Evolutionary conservation across 23 tunicate genomes (phyloP), one percentile per base, ranked within the genome.

Genomic region (Corella eumyota): DNA sequence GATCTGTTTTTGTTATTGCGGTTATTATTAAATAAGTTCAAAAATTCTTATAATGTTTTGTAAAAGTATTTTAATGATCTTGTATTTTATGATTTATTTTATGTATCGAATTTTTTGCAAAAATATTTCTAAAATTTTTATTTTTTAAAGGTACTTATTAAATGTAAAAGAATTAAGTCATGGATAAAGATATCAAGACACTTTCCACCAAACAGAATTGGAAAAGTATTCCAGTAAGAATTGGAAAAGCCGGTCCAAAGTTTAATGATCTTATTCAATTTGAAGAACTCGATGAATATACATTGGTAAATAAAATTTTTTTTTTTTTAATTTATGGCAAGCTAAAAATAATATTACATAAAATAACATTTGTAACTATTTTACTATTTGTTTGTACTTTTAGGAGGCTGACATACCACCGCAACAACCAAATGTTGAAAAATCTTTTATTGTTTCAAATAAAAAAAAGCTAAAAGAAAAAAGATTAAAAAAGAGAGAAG

Each of bases 221-320:
- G 96, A 67, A 73, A 40, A 26, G 56, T 4, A 62, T 88, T 48
- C 88, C 88, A 15, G 53, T 88, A 11, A 50, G 36, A 20, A 54
- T 79, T 34, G 81, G 78, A 34, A 33, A 48, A 36, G 61, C 47
- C 1, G 78, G 67, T 52, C 88, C 77, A 15, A 70, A 71, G 54
- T 36, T 24, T 32, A 47, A 66, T 25, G 90, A 79, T 34, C 61
- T 88, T 22, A 79, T 88, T 23, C 54, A 61, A 11, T 88, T 88
- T 73, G 88, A 88, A 61, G 88, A 78, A 47, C 55, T 88, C 27
- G 55, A 45, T 6, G 68, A 62, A 1, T 88, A 88, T 61, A 38
- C 58, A 13, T 20, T 66, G 69, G 86, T 78, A 58, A 47, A 23
- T 58, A 9, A 30, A 11, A 15, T 54, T 22, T 0, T 13, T 54